phyloP scores from a whole-genome alignment of 2,888 invertebrate species.

The Caenorhabditis sp. region DNA sequence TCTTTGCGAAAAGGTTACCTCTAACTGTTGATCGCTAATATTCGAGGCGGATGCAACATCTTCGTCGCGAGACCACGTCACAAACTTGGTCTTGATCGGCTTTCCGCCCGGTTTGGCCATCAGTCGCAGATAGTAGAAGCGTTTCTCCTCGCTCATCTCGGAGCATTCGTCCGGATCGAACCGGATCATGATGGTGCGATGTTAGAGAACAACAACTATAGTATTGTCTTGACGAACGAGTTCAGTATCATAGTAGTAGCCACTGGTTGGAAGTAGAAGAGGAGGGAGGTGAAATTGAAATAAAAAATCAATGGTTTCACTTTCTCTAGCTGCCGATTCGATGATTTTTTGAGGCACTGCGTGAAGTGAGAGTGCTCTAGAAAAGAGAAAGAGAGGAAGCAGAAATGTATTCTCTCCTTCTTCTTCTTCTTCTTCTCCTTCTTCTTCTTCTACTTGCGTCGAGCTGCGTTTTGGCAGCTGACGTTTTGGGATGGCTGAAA shows the following conservation, averaged over 20 bases:
- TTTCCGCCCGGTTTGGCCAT: conserved; percentile 78
- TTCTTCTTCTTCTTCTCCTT: conserved; percentile 24
- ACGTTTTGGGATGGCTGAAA: conserved; percentile 57
- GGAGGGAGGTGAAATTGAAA: not conserved
- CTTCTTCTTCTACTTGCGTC: conserved; percentile 1
- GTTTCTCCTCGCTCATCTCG: conserved; percentile 72
- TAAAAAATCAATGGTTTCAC: not conserved
- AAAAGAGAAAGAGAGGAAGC: conserved; percentile 3
- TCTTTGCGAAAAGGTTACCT: conserved; percentile 76
- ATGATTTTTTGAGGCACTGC: not conserved
- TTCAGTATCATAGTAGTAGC: conserved; percentile 39
- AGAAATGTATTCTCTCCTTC: conserved; percentile 15
- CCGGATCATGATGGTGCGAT: conserved; percentile 58
- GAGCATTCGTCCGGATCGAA: conserved; percentile 66
- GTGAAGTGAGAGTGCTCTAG: conserved; percentile 7
- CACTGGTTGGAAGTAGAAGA: not conserved
- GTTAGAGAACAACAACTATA: conserved; percentile 19
- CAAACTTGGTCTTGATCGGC: conserved; percentile 79
- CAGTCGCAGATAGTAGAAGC: conserved; percentile 79
- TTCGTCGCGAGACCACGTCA: conserved; percentile 74
- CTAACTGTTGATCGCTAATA: conserved; percentile 82
- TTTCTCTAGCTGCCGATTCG: not conserved
- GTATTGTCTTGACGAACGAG: conserved; percentile 8
- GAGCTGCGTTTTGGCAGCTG: conserved; percentile 47
- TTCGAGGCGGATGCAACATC: conserved; percentile 54